Percentiles rank a stretch among this genome's conserved stretches.
Evolutionary conservation across 2,113 vertebrate genomes (phyloP).

Genomic region (Nipponia nippon): DNA sequence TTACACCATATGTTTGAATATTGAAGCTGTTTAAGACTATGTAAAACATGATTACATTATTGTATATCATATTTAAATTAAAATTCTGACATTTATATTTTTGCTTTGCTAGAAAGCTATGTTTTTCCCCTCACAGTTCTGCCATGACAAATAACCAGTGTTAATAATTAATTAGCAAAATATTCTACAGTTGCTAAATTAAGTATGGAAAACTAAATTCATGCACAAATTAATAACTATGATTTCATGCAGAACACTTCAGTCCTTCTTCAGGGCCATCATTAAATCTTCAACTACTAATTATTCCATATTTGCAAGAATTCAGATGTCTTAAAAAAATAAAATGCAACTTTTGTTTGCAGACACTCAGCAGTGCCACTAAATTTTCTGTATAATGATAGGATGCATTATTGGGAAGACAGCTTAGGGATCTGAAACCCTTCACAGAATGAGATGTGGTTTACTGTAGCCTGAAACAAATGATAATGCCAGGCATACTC

Average conservation of each 20-base stretch:
- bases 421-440: background rate
- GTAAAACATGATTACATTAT: constrained; percentile 30
- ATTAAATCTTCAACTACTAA: constrained; percentile 55
- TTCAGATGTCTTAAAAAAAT: constrained; percentile 48
- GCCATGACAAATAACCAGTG: constrained; percentile 36
- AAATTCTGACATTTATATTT: constrained; percentile 7
- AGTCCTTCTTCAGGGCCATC: constrained; percentile 42
- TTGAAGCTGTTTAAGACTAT: constrained; percentile 3
- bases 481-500: background rate
- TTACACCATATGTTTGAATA: background rate
- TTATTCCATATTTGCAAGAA: constrained; percentile 42
- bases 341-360: constrained; percentile 41
- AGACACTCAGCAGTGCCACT: background rate
- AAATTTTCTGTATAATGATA: constrained; percentile 35
- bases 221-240: constrained; percentile 50
- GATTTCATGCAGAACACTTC: constrained; percentile 44
- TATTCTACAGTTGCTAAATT: constrained; percentile 53
- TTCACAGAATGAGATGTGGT: background rate
- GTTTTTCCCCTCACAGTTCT: constrained; percentile 19
- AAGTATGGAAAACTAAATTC: background rate
- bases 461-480: background rate
- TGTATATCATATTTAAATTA: constrained; percentile 1
- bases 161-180: constrained; percentile 61
- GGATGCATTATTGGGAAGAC: background rate
- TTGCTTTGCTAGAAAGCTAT: constrained; percentile 18